phyloP scores from a whole-genome alignment of 92 coral and sea anemone species.

The Metridium senile region DNA sequence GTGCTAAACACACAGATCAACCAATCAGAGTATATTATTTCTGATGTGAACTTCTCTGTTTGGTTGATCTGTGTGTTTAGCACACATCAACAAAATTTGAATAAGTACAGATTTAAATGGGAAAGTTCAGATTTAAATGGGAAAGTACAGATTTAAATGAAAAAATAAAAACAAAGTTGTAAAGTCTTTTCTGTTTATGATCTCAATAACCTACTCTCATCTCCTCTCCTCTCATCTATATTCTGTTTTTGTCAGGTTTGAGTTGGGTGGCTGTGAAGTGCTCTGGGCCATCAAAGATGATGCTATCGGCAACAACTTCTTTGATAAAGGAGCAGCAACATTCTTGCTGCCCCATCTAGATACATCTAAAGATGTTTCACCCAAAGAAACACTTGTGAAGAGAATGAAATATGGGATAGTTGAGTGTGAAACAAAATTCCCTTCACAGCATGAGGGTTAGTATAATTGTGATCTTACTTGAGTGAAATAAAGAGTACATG shows the following conservation, averaged over 20 bases:
- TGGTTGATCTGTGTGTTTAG: too few species aligned
- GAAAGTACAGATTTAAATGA: too few species aligned
- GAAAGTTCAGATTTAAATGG: too few species aligned
- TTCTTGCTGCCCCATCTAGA: slow-evolving; percentile 81
- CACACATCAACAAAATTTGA: too few species aligned
- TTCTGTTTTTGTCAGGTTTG: slow-evolving; percentile 66
- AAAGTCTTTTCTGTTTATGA: too few species aligned
- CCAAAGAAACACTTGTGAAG: slow-evolving; percentile 40
- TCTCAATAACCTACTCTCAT: not conserved
- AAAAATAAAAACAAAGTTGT: too few species aligned
- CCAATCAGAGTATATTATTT: too few species aligned
- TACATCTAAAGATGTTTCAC: slow-evolving; percentile 5
- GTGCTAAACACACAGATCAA: too few species aligned
- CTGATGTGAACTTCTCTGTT: too few species aligned
- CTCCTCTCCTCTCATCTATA: not conserved
- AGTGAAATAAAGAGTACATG: too few species aligned
- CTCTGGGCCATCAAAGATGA: slow-evolving; percentile 95
- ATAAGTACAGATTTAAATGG: too few species aligned
- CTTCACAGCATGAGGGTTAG: slow-evolving; percentile 16
- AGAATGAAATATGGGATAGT: slow-evolving; percentile 59
- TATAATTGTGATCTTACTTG: too few species aligned
- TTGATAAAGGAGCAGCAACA: slow-evolving; percentile 95
- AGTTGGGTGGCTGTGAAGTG: slow-evolving; percentile 84
- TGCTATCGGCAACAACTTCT: slow-evolving; percentile 84
- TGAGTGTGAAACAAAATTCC: slow-evolving; percentile 10